Percentiles rank a stretch among this genome's conserved stretches.
Conservation (phyloP, 37 sponge, comb jelly and placozoan species). For the Diacarnus erythraeanus region DNA sequence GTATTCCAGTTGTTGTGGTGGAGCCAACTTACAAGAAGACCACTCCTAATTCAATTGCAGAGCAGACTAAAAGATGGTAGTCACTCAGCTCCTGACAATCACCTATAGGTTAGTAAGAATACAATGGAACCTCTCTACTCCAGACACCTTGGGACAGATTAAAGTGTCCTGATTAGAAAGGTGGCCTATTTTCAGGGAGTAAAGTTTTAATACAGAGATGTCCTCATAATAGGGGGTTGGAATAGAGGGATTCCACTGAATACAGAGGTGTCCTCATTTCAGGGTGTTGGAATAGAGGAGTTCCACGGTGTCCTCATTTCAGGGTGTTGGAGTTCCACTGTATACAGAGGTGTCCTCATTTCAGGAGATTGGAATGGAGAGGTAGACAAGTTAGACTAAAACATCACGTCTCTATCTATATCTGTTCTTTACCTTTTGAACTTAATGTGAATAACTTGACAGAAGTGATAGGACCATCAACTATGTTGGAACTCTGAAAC, state of each 20-base stretch:
- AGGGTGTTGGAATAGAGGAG: too few relatives aligned
- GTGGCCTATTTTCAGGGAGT: too few relatives aligned
- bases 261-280: too few relatives aligned
- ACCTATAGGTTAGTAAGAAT: not conserved
- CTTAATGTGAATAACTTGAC: constrained; percentile 49
- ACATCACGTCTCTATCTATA: not conserved
- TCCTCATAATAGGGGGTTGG: too few relatives aligned
- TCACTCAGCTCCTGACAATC: not conserved
- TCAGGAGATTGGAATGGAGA: not conserved
- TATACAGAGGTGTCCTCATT: not conserved
- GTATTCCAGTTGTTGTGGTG: not conserved
- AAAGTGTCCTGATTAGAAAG: too few relatives aligned
- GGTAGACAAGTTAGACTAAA: not conserved
- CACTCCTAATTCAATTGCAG: constrained; percentile 61
- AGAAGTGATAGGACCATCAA: constrained; percentile 76
- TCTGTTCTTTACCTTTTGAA: not conserved
- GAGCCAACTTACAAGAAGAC: constrained; percentile 47
- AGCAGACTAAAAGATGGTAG: constrained; percentile 52
- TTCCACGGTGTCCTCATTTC: too few relatives aligned
- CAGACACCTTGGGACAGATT: too few relatives aligned
- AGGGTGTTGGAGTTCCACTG: not conserved
- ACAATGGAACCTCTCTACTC: too few relatives aligned
- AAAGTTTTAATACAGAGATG: too few relatives aligned
- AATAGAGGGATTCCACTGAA: too few relatives aligned
- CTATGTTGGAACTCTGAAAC: constrained; percentile 3